Conservation (phyloP, 1,140 invertebrate species). For the Telenomus remus region DNA sequence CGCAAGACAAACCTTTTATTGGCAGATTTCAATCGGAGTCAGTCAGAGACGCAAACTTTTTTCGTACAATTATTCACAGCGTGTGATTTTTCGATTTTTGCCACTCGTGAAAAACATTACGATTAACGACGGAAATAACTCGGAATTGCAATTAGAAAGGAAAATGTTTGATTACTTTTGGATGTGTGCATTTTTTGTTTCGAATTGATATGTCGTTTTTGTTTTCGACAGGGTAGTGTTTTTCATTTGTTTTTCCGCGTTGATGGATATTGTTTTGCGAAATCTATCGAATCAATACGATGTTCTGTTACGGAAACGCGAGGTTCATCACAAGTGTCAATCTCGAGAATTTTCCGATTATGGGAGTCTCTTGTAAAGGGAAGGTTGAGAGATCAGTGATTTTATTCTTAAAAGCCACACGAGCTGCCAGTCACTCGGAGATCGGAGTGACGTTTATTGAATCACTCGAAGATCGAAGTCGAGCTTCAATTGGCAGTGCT, state of each 20-base stretch:
- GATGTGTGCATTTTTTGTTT: too few relatives aligned
- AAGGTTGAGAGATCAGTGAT: constrained; percentile 55
- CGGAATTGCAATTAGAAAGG: background rate
- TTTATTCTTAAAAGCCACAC: constrained; percentile 61
- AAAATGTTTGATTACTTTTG: background rate
- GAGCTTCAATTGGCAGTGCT: constrained; percentile 58
- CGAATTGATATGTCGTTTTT: too few relatives aligned
- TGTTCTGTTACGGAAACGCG: constrained; percentile 17
- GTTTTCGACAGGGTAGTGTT: too few relatives aligned
- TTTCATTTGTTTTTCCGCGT: too few relatives aligned
- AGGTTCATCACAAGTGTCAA: constrained; percentile 45
- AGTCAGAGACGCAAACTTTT: constrained; percentile 34
- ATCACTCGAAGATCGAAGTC: constrained; percentile 59
- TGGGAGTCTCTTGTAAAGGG: constrained; percentile 41
- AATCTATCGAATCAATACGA: background rate
- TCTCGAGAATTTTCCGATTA: constrained; percentile 43
- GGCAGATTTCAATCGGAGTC: constrained; percentile 48
- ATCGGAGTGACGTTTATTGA: constrained; percentile 63
- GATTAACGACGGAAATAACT: constrained; percentile 2
- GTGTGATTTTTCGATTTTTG: constrained; percentile 24
- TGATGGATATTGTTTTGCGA: background rate
- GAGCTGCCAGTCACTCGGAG: constrained; percentile 51
- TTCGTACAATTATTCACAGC: too few relatives aligned
- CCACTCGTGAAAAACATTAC: constrained; percentile 8
- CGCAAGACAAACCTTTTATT: constrained; percentile 48